A percentile compares a stretch with the other conserved stretches of the same genome.
These are phyloP conservation scores for Poecilia latipinna DNA, from an alignment of 2,113 vertebrate species.

Conservation along the genomic window DNA sequence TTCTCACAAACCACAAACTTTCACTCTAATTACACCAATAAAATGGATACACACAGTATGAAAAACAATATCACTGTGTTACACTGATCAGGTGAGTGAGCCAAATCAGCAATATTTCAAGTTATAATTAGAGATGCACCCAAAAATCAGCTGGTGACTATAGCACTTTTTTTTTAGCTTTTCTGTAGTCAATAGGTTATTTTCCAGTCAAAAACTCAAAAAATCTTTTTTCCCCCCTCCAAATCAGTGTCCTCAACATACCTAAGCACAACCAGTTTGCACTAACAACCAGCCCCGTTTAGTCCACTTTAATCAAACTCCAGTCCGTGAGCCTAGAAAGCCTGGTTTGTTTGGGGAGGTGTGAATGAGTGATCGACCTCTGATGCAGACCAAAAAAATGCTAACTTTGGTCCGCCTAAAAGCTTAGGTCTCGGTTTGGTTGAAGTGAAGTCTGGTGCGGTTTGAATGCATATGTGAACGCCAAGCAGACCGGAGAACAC, in stretches of 20 bases:
- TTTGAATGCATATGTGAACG: too few species aligned
- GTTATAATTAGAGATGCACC: background rate
- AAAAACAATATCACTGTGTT: constrained; percentile 6
- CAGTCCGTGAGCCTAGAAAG: too few species aligned
- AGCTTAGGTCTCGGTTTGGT: too few species aligned
- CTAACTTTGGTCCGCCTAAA: too few species aligned
- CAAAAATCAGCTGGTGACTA: background rate
- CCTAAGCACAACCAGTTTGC: background rate
- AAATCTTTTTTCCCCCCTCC: background rate
- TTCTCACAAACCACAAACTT: background rate
- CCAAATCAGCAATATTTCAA: constrained; percentile 14
- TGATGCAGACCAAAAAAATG: too few species aligned
- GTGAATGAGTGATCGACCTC: too few species aligned
- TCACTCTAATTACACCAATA: background rate
- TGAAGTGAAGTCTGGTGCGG: too few species aligned
- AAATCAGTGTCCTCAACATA: background rate
- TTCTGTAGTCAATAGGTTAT: background rate
- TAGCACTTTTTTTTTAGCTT: background rate
- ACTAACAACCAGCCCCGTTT: too few species aligned
- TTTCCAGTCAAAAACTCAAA: background rate
- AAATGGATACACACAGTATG: background rate
- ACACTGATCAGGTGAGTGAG: constrained; percentile 5
- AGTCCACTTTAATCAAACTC: too few species aligned
- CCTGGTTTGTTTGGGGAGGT: too few species aligned
- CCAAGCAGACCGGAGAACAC: too few species aligned